Percentiles rank a stretch among this genome's conserved stretches.
These are phyloP conservation scores for Tetrapedia diversipes DNA, from an alignment of 2,888 invertebrate genomes.

Conservation along the genomic window DNA sequence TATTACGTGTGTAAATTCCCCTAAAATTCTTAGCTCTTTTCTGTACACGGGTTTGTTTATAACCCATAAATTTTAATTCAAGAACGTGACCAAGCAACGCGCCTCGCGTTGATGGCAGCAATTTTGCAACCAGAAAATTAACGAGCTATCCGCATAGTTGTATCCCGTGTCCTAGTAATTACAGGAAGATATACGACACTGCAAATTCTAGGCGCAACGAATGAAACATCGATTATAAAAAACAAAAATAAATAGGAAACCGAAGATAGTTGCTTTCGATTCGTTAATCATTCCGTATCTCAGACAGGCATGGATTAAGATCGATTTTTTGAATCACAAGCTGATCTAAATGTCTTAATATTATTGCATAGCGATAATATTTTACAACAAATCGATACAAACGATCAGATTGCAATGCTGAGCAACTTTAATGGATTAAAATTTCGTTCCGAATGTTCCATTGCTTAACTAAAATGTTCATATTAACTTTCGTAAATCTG, in stretches of 20 bases:
- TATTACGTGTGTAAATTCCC: neutral
- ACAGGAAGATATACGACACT: constrained; percentile 24
- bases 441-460: too few species aligned
- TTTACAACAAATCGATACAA: neutral
- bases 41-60: neutral
- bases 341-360: neutral
- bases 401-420: too few species aligned
- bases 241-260: neutral
- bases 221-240: constrained; percentile 17
- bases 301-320: neutral
- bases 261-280: constrained; percentile 1
- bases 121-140: constrained; percentile 45
- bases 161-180: constrained; percentile 27
- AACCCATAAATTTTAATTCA: constrained; percentile 11
- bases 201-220: constrained; percentile 20
- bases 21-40: neutral
- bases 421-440: too few species aligned
- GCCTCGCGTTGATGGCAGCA: constrained; percentile 1
- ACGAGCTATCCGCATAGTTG: constrained; percentile 22
- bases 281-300: constrained; percentile 3
- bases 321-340: neutral
- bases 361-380: neutral
- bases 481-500: too few species aligned
- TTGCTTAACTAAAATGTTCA: too few species aligned
- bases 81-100: neutral